Percentiles rank a stretch among this genome's conserved stretches.
phyloP scores from a whole-genome alignment of 2,797 vertebrate species.

The Sebastes hubbsi region DNA sequence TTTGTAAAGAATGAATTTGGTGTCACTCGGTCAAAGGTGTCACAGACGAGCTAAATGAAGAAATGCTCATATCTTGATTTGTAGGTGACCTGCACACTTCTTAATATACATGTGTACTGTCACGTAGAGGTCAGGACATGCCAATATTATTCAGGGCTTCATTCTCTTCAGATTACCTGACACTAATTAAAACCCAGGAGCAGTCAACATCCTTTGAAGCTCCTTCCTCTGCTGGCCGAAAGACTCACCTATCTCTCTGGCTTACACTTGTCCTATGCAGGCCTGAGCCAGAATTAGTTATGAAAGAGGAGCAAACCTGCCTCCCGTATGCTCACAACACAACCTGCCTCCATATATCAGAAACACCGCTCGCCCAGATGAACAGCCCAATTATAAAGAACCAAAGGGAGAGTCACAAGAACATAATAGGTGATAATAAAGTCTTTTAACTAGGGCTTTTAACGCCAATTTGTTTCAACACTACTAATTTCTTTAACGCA shows the following conservation, averaged over 20 bases:
- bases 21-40: background rate
- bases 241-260: conserved; percentile 4
- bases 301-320: background rate
- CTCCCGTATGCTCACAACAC: background rate
- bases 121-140: conserved; percentile 8
- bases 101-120: background rate
- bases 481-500: too few relatives aligned
- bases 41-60: background rate
- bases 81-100: background rate
- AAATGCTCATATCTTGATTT: conserved; percentile 23
- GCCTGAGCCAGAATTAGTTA: background rate
- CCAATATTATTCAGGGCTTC: background rate
- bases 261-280: background rate
- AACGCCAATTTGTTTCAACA: too few relatives aligned
- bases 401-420: background rate
- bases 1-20: background rate
- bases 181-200: background rate
- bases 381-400: background rate
- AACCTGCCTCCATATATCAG: background rate
- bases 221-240: background rate
- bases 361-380: background rate
- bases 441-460: background rate
- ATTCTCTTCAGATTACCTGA: background rate
- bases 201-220: background rate
- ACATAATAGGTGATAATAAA: background rate